Conservation (phyloP, 2,888 invertebrate species). For the Corbicula japonica region DNA sequence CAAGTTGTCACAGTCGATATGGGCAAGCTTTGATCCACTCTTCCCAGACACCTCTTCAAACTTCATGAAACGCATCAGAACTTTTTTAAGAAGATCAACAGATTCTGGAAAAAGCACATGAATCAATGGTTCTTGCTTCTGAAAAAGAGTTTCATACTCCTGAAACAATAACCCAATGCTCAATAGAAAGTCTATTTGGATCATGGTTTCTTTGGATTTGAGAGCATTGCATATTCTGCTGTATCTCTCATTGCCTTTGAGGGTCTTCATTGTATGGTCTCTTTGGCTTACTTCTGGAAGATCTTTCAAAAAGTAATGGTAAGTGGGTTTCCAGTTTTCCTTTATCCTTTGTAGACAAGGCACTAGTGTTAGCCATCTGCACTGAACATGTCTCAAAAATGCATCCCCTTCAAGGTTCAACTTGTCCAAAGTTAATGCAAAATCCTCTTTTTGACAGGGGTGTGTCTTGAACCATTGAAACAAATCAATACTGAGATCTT, state of each 20-base stretch:
- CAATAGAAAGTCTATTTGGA: conserved; percentile 51
- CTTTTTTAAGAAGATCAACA: conserved; percentile 36
- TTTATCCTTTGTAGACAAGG: conserved; percentile 1
- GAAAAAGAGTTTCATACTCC: conserved; percentile 39
- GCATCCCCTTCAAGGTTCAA: background rate
- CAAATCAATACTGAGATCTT: background rate
- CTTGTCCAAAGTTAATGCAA: background rate
- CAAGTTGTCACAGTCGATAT: conserved; percentile 1
- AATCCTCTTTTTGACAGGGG: conserved; percentile 4
- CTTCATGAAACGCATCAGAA: conserved; percentile 52
- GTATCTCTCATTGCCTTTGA: conserved; percentile 51
- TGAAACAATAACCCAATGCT: conserved; percentile 39
- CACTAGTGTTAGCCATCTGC: conserved; percentile 3
- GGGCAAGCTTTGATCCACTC: conserved; percentile 29
- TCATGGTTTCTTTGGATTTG: conserved; percentile 23
- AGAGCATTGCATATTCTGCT: conserved; percentile 49
- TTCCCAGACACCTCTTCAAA: conserved; percentile 34
- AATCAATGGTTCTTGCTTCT: conserved; percentile 51
- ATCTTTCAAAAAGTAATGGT: conserved; percentile 7
- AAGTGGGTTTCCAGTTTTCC: background rate
- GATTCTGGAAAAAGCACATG: conserved; percentile 51
- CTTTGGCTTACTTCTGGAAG: conserved; percentile 37
- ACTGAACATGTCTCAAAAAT: background rate
- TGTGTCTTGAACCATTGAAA: conserved; percentile 14
- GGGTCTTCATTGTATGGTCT: conserved; percentile 16